Percentiles rank a stretch among this genome's conserved stretches.
phyloP scores from a whole-genome alignment of 2,888 invertebrate species.

The Crematogaster levior region DNA sequence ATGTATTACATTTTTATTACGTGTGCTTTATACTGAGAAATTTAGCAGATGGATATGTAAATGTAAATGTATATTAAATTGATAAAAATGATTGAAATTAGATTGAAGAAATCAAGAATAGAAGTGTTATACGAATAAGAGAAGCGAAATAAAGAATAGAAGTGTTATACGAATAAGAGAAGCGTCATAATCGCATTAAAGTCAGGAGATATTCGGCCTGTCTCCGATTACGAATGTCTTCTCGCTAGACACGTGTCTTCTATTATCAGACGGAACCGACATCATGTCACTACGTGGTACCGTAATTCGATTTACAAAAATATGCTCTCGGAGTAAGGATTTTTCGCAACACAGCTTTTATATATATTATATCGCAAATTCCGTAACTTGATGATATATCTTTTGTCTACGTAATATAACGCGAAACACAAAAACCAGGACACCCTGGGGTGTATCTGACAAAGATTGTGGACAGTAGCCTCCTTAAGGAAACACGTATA shows the following conservation, averaged over 20 bases:
- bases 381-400: not conserved
- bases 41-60: not conserved
- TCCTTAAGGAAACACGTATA: slow-evolving; percentile 72
- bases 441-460: not conserved
- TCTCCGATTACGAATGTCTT: slow-evolving; percentile 37
- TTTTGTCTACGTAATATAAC: not conserved
- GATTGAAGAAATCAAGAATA: no score
- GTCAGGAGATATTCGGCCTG: not conserved
- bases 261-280: slow-evolving; percentile 34
- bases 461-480: slow-evolving; percentile 47
- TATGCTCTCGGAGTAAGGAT: not conserved
- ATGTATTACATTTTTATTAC: not conserved
- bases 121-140: no score
- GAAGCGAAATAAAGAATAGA: not conserved
- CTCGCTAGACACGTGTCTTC: slow-evolving; percentile 56
- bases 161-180: not conserved
- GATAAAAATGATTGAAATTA: slow-evolving; percentile 3
- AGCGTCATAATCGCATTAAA: slow-evolving; percentile 11
- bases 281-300: slow-evolving; percentile 39
- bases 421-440: not conserved
- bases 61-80: no score
- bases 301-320: slow-evolving; percentile 46
- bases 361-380: not conserved
- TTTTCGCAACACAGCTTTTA: not conserved
- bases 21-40: not conserved